Base-by-base conservation (phyloP, 2,888 invertebrate species). In the Microctonus brassicae region DNA sequence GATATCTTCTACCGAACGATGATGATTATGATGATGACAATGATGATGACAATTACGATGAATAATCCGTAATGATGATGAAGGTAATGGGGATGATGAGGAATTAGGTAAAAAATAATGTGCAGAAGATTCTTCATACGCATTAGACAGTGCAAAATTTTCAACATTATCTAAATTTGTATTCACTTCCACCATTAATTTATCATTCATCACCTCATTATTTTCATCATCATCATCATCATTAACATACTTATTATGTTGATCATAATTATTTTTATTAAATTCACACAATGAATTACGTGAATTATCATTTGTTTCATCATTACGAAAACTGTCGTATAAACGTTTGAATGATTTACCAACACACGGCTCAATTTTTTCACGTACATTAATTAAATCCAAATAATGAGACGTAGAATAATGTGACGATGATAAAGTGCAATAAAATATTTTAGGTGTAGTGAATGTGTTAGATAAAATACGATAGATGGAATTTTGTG, bases 241-340 rank as follows among this genome's bases (percentile, higher is more conserved):
- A 6, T n/a, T n/a, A n/a, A n/a, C n/a, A 33, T 20, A 10, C 26
- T 26, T 26, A 61, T 69, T 65, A n/a, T 84, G 81, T 55, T 57
- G 4, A 26, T 57, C 57, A 81, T 81, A 60, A 60, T 61, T 4
- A 77, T 82, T 11, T 83, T 69, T 10, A 77, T 74, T 1, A 78
- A 75, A 73, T 68, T 68, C 73, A 13, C 72, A 73, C 36, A 72
- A 70, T 34, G 70, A 75, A 73, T 77, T 82, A 57, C 71, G 73
- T 55, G 73, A 73, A 62, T 77, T 77, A 11, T 77, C 60, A 26
- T 64, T 66, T 1, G 33, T 73, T 39, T 75, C 76, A 57, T 67
- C 73, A 53, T 68, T 20, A n/a, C 63, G 62, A 68, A 72, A 68
- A 33, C 67, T 72, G 24, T 47, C 9, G n/a, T 62, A 62, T 13